Base-by-base conservation (phyloP, 2,113 vertebrate species). In the Oenanthe melanoleuca region DNA sequence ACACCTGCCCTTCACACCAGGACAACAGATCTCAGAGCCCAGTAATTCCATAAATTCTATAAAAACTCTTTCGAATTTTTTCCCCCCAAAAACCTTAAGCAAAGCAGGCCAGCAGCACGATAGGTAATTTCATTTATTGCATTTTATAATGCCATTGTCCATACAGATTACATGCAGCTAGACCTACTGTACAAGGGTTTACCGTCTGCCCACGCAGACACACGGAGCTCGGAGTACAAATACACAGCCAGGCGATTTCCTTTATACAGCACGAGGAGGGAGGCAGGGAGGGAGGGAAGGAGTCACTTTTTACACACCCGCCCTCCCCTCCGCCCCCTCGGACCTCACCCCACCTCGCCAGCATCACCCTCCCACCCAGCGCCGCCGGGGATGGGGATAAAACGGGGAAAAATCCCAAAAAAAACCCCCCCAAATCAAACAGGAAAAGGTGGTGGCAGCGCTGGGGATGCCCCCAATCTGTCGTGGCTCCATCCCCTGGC, bases 141-240 rank as follows among this genome's bases (percentile, higher is more conserved):
- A 98, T 98, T 98, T 98, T 98, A 99, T 98, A 99, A 98, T 98
- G 98, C 98, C 97, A 89, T 98, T 98, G 98, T 99, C 98, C 98
- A 99, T 98, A 98, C 98, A 98, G 98, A 98, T 98, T 98, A 98
- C 98, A 98, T 98, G 98, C 98, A 99, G 98, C 98, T 98, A 98
- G 98, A 98, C 91, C 98, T 98, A 99, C 98, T 98, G 98, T 98
- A 98, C 98, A 98, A 98, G 98, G 98, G 98, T 98, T 99, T 99
- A 99, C 98, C 97, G 98, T 98, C 97, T 97, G 98, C 98, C 97
- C 97, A 97, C 86, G 98, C 97, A 98, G 98, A 98, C 98, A 98
- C 98, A 97, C 98, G 98, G 98, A 98, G 98, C 98, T 98, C 98
- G 97, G 98, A 98, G 98, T 98, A 98, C 98, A 99, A 98, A 98